A percentile compares a stretch with the other conserved stretches of the same genome.
Conservation (phyloP, 2,113 vertebrate species). For the Gymnarchus niloticus region DNA sequence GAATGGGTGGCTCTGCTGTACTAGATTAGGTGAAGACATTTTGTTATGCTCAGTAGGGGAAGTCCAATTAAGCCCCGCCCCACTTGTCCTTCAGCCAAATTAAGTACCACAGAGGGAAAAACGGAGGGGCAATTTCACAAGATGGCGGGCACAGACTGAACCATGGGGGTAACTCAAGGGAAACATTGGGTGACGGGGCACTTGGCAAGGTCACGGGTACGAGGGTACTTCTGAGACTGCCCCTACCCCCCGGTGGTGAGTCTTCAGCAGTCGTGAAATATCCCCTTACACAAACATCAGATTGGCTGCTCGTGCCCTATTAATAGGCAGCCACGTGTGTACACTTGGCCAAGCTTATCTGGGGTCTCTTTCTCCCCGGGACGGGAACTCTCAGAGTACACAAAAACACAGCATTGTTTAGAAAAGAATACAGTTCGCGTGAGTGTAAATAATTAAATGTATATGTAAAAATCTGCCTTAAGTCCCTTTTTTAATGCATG, state of each 20-base stretch:
- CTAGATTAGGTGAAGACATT: background rate
- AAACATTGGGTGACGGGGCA: background rate
- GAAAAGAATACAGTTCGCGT: slow-evolving; percentile 30
- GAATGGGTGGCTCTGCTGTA: background rate
- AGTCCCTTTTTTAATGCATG: slow-evolving; percentile 51
- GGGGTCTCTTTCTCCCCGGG: background rate
- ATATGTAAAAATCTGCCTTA: slow-evolving; percentile 62
- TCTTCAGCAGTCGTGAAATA: slow-evolving; percentile 62
- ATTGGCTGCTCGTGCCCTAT: slow-evolving; percentile 40
- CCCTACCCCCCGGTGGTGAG: slow-evolving; percentile 34
- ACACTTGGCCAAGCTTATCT: slow-evolving; percentile 25
- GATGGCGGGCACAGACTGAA: background rate
- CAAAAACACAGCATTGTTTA: slow-evolving; percentile 22
- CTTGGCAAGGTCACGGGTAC: background rate
- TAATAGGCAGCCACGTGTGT: slow-evolving; percentile 31
- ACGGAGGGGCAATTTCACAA: background rate
- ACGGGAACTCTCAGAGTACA: slow-evolving; percentile 26
- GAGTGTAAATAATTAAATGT: slow-evolving; percentile 43
- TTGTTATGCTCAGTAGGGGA: background rate
- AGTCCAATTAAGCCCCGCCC: background rate
- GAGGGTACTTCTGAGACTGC: background rate
- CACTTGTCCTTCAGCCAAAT: background rate
- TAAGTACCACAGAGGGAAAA: background rate
- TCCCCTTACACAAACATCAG: slow-evolving; percentile 53
- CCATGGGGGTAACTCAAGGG: background rate